A percentile compares a stretch with the other conserved stretches of the same genome.
These are phyloP conservation scores for Anisognathus igniventris DNA, from an alignment of 2,797 vertebrate species.

Conservation along the genomic window DNA sequence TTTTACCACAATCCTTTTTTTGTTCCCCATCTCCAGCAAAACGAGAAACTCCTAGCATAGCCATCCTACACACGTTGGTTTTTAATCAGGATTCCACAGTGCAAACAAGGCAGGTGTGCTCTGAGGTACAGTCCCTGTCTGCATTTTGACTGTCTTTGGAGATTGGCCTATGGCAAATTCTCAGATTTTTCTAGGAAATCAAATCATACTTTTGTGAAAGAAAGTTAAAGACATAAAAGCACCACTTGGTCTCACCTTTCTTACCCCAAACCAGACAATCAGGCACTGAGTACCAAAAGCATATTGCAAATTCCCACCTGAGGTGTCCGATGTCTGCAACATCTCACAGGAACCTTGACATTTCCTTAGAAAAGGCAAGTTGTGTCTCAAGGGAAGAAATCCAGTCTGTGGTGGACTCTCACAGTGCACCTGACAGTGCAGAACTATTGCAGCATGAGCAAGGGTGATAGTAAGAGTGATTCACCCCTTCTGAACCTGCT, in stretches of 20 bases:
- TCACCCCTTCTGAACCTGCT: neutral
- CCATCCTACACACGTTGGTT: rapidly evolving
- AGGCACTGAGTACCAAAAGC: neutral
- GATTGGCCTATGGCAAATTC: neutral
- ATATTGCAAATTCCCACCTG: neutral
- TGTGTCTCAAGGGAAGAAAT: neutral
- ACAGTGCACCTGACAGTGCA: neutral
- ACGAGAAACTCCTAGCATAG: neutral
- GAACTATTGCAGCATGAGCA: neutral
- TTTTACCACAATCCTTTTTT: neutral
- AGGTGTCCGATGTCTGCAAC: neutral
- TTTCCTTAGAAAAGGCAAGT: neutral
- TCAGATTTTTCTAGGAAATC: neutral
- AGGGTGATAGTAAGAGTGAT: neutral
- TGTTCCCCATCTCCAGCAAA: neutral
- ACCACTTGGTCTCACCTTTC: neutral
- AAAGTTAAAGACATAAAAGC: neutral
- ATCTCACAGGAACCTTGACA: neutral
- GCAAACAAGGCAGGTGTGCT: neutral
- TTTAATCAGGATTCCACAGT: neutral
- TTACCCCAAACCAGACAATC: neutral
- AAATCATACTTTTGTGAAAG: neutral
- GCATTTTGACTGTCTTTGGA: neutral
- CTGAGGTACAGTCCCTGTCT: neutral
- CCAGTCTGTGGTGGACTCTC: rapidly evolving